These are phyloP conservation scores for Acridotheres tristis DNA, from an alignment of 2,797 vertebrate genomes.

Conservation along the genomic window DNA sequence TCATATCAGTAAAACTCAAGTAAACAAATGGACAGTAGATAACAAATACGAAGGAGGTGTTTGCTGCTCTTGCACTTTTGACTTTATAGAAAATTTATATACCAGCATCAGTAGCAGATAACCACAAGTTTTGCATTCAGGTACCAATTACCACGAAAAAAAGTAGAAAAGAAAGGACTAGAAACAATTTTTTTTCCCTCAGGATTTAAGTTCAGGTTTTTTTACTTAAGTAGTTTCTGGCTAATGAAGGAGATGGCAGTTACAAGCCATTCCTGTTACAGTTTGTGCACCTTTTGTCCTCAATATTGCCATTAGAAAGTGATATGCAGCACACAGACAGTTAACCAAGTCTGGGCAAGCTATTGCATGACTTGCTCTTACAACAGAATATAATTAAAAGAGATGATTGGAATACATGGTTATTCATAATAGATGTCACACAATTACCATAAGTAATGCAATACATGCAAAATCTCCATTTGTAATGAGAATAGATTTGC, in stretches of 20 bases:
- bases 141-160: neutral
- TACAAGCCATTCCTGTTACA: neutral
- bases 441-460: slow-evolving; percentile 76
- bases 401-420: slow-evolving; percentile 73
- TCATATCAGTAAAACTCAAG: neutral
- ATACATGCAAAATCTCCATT: slow-evolving; percentile 70
- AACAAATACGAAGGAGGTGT: neutral
- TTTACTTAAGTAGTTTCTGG: neutral
- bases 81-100: neutral
- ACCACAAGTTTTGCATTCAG: neutral
- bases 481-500: slow-evolving; percentile 76
- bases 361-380: slow-evolving; percentile 50
- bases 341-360: slow-evolving; percentile 32
- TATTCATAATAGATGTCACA: slow-evolving; percentile 77
- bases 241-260: slow-evolving; percentile 4
- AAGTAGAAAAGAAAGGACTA: neutral
- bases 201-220: neutral
- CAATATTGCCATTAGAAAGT: neutral
- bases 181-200: neutral
- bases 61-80: neutral
- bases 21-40: neutral
- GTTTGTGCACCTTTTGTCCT: slow-evolving; percentile 6
- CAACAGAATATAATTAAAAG: slow-evolving; percentile 73
- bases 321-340: neutral
- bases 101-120: neutral